Percentiles rank a stretch among this genome's conserved stretches.
phyloP scores from a whole-genome alignment of 2,888 invertebrate species.

The Hoplodrina ambigua region DNA sequence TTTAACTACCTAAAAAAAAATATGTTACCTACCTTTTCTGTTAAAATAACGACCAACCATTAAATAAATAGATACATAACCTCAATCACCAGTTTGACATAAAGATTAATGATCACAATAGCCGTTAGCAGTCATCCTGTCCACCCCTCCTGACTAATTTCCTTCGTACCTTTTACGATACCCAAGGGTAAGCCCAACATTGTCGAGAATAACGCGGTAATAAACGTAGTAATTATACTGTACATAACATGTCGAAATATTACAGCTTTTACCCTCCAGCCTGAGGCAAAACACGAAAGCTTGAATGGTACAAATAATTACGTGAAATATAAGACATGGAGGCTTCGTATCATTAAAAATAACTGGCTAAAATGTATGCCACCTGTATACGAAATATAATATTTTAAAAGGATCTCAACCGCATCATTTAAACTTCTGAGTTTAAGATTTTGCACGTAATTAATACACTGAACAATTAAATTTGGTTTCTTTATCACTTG shows the following conservation, averaged over 20 bases:
- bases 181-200: slow-evolving; percentile 11
- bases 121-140: not conserved
- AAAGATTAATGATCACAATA: slow-evolving; percentile 7
- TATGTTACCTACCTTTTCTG: too few species aligned
- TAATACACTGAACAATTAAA: not conserved
- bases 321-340: slow-evolving; percentile 4
- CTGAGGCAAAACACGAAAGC: not conserved
- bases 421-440: not conserved
- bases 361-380: slow-evolving; percentile 19
- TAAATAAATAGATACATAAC: not conserved
- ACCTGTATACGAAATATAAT: not conserved
- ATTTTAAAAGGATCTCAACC: not conserved
- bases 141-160: not conserved
- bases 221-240: slow-evolving; percentile 29
- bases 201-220: not conserved
- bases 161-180: not conserved
- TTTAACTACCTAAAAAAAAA: too few species aligned
- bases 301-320: slow-evolving; percentile 13
- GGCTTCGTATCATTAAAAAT: slow-evolving; percentile 40
- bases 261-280: too few species aligned
- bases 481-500: too few species aligned
- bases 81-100: not conserved
- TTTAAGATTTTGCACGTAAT: not conserved
- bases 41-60: not conserved
- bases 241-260: slow-evolving; percentile 5